Base-by-base conservation (phyloP, 2,797 vertebrate genomes). In the Pipistrellus pygmaeus region DNA sequence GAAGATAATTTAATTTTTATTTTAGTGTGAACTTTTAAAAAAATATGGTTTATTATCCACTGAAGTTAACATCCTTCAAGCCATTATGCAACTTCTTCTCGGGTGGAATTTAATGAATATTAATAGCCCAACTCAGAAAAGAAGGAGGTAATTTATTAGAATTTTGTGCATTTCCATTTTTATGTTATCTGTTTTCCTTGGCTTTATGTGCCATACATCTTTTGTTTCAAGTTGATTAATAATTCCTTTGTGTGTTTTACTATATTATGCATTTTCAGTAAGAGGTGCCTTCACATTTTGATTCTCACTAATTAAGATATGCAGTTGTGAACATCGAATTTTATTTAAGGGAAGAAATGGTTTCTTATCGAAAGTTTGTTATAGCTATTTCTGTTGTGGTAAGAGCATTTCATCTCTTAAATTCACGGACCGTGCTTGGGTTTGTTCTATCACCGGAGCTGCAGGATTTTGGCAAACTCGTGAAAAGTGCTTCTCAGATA, bases 41-140 rank as follows among this genome's bases (percentile, higher is more conserved):
- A 93, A 95, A 92, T 93, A 75, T 72, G 27, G 75, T 95, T 95
- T 94, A 46, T 93, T 91, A 91, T 80, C 44, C 48, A 53, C 8
- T 95, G 95, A 95, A 94, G 94, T 96, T 89, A 89, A 75, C 91
- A 90, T 96, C 81, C 62, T 90, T 35, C 60, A 93, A 9, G 78
- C 83, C 69, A 83, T 84, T 96, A 95, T 71, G 66, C 94, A 97
- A 93, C 95, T 96, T 78, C 78, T 95, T 95, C 85, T 82, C 93
- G 44, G 83, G 35, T 96, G 46, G 81, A 96, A 94, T 93, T 85
- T 96, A 97, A 97, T 97, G 96, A 97, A 93, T 97, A 93, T 96
- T 96, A 95, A 97, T 94, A 95, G 87, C 20, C 48, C 92, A 95
- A 92, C 85, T 88, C 76, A 73, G 30, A 90, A 94, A 90, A 89